Base-by-base conservation (phyloP, 2,797 vertebrate species). In the Pampus argenteus region DNA sequence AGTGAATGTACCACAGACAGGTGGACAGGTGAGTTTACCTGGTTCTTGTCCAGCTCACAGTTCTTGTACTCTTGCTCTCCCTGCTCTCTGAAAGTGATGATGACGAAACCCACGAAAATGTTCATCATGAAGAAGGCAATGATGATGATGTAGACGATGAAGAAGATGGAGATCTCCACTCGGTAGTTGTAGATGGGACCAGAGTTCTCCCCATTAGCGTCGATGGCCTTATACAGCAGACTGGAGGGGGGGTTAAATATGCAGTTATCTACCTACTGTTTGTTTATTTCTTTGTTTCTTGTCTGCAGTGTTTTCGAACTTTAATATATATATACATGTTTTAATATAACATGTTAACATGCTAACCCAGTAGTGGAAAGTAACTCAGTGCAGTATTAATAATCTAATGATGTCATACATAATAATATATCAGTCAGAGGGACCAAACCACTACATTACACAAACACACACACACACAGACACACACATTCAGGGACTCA, bases 81-180 rank as follows among this genome's bases (percentile, higher is more conserved):
- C 90, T 99, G 98, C 81, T 99, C 98, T 65, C 98, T 95, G 93
- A 99, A 99, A 44, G 98, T 99, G 93, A 99, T 97, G 85, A 99
- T 99, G 95, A 99, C 98, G 20, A 99, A 99, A 86, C 98, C 98
- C 82, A 99, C 98, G 14, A 99, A 99, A 94, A 99, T 99, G 93
- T 99, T 99, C 98, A 99, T 99, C 98, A 99, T 99, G 94, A 99
- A 99, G 95, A 99, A 99, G 88, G 98, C 98, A 5, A 99, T 99
- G 93, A 99, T 98, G 94, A 99, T 99, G 93, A 99, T 99, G 92
- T 99, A 99, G 94, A 99, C 96, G 84, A 99, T 96, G 94, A 99
- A 99, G 92, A 99, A 99, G 91, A 99, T 97, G 77, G 98, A 99
- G 91, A 99, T 99, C 92, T 99, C 98, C 91, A 99, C 97, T 0